A percentile compares a stretch with the other conserved stretches of the same genome.
phyloP scores from a whole-genome alignment of 2,888 invertebrate genomes.

The Monoplex corrugatus region DNA sequence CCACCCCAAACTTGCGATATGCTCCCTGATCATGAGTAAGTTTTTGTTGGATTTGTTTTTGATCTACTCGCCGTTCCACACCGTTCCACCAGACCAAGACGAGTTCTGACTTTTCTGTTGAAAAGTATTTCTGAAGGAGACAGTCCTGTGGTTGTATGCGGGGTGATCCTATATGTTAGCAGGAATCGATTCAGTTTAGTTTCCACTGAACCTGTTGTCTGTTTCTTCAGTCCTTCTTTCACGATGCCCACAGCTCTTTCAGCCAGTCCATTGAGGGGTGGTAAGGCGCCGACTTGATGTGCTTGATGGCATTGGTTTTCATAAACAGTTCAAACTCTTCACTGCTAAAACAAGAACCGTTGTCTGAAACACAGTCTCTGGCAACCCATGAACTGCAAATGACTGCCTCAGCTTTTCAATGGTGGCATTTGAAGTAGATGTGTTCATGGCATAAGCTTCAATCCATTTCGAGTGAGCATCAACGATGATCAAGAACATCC shows the following conservation, averaged over 20 bases:
- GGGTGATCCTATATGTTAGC: background rate
- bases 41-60: slow-evolving; percentile 4
- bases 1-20: background rate
- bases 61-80: background rate
- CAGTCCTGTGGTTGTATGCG: slow-evolving; percentile 11
- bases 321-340: slow-evolving; percentile 57
- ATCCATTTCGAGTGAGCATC: background rate
- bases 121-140: slow-evolving; percentile 30
- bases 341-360: slow-evolving; percentile 51
- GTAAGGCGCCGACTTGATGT: slow-evolving; percentile 59
- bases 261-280: slow-evolving; percentile 36
- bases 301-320: slow-evolving; percentile 53
- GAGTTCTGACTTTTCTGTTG: background rate
- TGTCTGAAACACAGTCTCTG: slow-evolving; percentile 59
- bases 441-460: background rate
- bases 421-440: slow-evolving; percentile 31
- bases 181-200: slow-evolving; percentile 33
- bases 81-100: background rate
- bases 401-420: background rate
- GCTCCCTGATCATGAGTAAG: background rate
- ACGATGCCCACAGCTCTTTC: slow-evolving; percentile 2
- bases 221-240: background rate
- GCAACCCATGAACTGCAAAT: slow-evolving; percentile 27
- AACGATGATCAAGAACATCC: background rate
- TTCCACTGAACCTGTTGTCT: slow-evolving; percentile 15